A percentile compares a stretch with the other conserved stretches of the same genome.
These are phyloP conservation scores for Charaxes varanes DNA, from an alignment of 1,140 invertebrate species.

Conservation along the genomic window DNA sequence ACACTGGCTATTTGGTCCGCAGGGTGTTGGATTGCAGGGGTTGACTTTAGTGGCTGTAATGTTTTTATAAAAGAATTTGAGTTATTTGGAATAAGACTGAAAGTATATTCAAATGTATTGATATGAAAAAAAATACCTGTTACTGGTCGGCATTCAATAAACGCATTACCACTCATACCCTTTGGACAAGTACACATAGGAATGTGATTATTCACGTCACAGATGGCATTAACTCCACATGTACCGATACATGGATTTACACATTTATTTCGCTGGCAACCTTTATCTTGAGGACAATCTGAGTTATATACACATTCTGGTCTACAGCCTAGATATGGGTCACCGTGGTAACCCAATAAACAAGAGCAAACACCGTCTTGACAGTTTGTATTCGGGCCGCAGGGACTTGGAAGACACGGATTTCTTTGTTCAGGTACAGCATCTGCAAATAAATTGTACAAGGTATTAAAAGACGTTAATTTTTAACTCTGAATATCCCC, in stretches of 20 bases:
- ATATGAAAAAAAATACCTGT: constrained; percentile 30
- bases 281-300: constrained; percentile 84
- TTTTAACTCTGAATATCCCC: too few species aligned
- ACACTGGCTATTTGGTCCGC: constrained; percentile 61
- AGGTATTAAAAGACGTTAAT: too few species aligned
- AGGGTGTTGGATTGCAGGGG: constrained; percentile 69
- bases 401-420: constrained; percentile 76
- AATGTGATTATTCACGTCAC: constrained; percentile 87
- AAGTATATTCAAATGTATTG: constrained; percentile 6
- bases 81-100: constrained; percentile 18
- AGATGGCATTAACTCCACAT: constrained; percentile 83
- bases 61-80: constrained; percentile 76
- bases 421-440: constrained; percentile 28
- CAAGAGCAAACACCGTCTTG: constrained; percentile 77
- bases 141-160: constrained; percentile 77
- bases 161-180: constrained; percentile 86
- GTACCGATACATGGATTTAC: constrained; percentile 85
- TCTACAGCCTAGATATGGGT: constrained; percentile 81
- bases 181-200: constrained; percentile 81
- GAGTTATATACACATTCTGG: constrained; percentile 90
- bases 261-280: constrained; percentile 85
- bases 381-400: constrained; percentile 76
- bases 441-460: constrained; percentile 26
- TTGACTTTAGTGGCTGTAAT: constrained; percentile 42
- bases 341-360: constrained; percentile 78